Conservation (phyloP, 2,797 vertebrate genomes). For the Halcyon smyrnensis region DNA sequence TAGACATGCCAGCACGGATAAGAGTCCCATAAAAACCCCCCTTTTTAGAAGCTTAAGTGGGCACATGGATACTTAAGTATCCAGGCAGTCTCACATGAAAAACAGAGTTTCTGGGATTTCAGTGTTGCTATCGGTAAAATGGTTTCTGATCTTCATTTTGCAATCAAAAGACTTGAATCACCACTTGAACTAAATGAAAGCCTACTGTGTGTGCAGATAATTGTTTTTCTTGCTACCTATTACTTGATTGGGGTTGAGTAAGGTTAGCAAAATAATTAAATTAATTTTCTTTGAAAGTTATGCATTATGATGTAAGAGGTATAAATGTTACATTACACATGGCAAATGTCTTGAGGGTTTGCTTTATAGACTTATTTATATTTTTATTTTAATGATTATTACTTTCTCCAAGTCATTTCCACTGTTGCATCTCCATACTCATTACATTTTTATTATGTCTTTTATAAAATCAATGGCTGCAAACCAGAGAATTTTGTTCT, state of each 20-base stretch:
- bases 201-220: constrained; percentile 47
- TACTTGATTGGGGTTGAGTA: constrained; percentile 68
- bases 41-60: not conserved
- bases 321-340: constrained; percentile 70
- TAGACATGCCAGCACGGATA: not conserved
- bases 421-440: constrained; percentile 66
- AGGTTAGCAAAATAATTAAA: constrained; percentile 74
- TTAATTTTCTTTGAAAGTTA: constrained; percentile 77
- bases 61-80: not conserved
- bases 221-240: constrained; percentile 66
- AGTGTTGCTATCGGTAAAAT: not conserved
- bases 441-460: constrained; percentile 76
- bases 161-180: constrained; percentile 33
- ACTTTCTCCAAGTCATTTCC: constrained; percentile 72
- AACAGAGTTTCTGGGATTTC: not conserved
- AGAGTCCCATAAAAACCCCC: not conserved
- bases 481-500: constrained; percentile 43
- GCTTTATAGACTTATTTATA: constrained; percentile 79
- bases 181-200: constrained; percentile 59
- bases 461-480: constrained; percentile 71
- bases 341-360: constrained; percentile 74
- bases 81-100: not conserved
- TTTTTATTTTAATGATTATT: constrained; percentile 79
- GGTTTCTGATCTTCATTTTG: constrained; percentile 29
- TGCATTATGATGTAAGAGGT: constrained; percentile 67